These are phyloP conservation scores for Regulus satrapa DNA, from an alignment of 2,113 vertebrate genomes.

Conservation along the genomic window DNA sequence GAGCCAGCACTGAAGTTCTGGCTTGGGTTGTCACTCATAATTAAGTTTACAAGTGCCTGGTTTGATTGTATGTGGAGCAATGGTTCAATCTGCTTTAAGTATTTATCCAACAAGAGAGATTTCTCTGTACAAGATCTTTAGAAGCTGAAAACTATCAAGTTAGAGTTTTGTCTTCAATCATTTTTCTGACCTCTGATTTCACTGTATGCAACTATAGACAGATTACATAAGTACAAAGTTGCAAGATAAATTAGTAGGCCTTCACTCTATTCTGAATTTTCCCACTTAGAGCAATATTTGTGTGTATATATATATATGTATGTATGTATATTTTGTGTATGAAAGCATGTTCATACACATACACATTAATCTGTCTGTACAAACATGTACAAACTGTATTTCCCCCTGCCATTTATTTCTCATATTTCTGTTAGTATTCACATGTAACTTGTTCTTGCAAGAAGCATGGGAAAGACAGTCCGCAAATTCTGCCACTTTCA, in stretches of 20 bases:
- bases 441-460: background rate
- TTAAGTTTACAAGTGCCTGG: background rate
- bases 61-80: slow-evolving; percentile 20
- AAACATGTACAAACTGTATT: background rate
- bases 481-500: background rate
- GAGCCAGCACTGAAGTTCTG: slow-evolving; percentile 27
- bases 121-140: background rate
- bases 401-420: background rate
- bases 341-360: background rate
- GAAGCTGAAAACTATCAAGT: background rate
- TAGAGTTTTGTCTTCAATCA: background rate
- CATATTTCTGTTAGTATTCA: background rate
- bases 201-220: background rate
- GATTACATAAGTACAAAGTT: background rate
- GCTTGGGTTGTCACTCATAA: slow-evolving; percentile 41
- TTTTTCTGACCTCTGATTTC: background rate
- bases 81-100: slow-evolving; percentile 23
- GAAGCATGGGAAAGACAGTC: background rate
- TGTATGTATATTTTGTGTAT: background rate
- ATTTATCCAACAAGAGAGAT: background rate
- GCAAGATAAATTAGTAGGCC: background rate
- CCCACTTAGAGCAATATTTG: background rate
- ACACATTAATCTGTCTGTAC: background rate
- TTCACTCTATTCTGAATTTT: background rate
- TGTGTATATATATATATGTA: no score